Conservation (phyloP, 2,888 invertebrate species). For the Byasa hedistus region DNA sequence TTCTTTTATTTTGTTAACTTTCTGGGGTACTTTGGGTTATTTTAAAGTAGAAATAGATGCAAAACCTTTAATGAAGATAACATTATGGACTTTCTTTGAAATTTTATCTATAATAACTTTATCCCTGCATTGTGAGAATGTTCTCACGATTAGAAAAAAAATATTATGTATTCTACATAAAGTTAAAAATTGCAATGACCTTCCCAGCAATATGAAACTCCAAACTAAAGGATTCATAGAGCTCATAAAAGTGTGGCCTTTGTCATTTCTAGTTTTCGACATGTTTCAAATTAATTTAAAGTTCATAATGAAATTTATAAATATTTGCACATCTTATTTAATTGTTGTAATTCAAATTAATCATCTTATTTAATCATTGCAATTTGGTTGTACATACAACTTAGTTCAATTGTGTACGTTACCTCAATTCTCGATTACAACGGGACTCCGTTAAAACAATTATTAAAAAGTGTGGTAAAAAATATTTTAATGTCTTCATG, state of each 20-base stretch:
- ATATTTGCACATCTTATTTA: constrained; percentile 61
- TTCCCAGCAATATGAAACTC: constrained; percentile 51
- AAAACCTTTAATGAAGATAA: constrained; percentile 41
- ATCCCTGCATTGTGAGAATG: constrained; percentile 51
- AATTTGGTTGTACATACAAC: too few species aligned
- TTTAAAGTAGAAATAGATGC: constrained; percentile 40
- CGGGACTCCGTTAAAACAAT: too few species aligned
- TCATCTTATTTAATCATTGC: constrained; percentile 45
- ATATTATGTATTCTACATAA: constrained; percentile 56
- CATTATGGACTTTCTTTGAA: constrained; percentile 48
- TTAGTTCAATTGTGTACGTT: too few species aligned
- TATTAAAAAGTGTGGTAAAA: too few species aligned
- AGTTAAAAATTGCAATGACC: constrained; percentile 58
- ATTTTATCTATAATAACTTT: constrained; percentile 47
- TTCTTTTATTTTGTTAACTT: constrained; percentile 48
- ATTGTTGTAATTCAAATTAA: constrained; percentile 64
- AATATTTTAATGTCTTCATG: too few species aligned
- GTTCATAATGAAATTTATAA: constrained; percentile 61
- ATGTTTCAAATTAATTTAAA: constrained; percentile 63
- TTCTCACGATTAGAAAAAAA: constrained; percentile 45
- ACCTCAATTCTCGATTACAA: too few species aligned
- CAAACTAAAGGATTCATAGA: constrained; percentile 64
- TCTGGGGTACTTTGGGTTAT: constrained; percentile 52
- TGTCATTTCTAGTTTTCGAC: constrained; percentile 44
- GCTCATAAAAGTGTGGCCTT: constrained; percentile 56